Percentiles rank a stretch among this genome's conserved stretches.
These are phyloP conservation scores for Siniperca obscura DNA, from an alignment of 2,797 vertebrate species.

Conservation along the genomic window DNA sequence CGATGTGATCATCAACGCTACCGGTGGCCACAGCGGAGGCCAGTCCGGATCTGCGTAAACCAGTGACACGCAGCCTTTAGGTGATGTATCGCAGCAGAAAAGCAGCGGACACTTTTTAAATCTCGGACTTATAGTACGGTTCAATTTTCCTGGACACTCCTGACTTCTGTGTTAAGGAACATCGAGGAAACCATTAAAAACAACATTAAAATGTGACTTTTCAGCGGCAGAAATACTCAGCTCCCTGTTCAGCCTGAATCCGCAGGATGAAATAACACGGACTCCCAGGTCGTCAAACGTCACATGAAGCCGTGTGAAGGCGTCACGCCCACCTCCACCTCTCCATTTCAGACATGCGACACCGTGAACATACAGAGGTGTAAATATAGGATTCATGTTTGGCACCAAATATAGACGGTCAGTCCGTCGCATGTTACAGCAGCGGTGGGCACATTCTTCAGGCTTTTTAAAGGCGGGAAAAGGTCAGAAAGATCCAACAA, in stretches of 20 bases:
- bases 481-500: constrained; percentile 35
- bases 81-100: too few relatives aligned
- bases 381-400: constrained; percentile 63
- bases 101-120: too few relatives aligned
- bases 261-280: constrained; percentile 15
- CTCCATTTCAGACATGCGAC: constrained; percentile 45
- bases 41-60: too few relatives aligned
- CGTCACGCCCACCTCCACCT: constrained; percentile 26
- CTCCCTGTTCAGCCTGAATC: not conserved
- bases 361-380: constrained; percentile 35
- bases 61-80: too few relatives aligned
- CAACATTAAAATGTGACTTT: not conserved
- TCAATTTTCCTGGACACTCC: too few relatives aligned
- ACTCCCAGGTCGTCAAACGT: not conserved
- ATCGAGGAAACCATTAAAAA: too few relatives aligned
- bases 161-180: too few relatives aligned
- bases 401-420: constrained; percentile 69
- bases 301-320: not conserved
- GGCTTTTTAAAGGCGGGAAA: constrained; percentile 34
- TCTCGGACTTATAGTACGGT: too few relatives aligned
- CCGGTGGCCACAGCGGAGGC: too few relatives aligned
- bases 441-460: constrained; percentile 58
- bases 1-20: too few relatives aligned
- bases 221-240: not conserved
- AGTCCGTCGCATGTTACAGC: constrained; percentile 37